Conservation (phyloP, 2,113 vertebrate genomes). For the Prochilodus magdalenae region DNA sequence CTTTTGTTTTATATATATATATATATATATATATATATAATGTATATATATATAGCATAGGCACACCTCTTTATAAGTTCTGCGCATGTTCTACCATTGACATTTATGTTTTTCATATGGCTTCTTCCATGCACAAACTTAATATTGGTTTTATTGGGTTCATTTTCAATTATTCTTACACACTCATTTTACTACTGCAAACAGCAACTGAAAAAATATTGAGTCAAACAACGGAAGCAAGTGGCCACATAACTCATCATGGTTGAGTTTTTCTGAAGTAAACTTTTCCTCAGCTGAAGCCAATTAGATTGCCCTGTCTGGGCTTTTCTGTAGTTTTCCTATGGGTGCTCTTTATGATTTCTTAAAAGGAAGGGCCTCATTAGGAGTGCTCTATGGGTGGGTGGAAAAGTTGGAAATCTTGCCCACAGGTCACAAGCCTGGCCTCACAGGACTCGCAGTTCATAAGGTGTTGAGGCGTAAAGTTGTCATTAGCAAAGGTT, state of each 20-base stretch:
- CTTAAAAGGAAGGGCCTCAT: constrained; percentile 33
- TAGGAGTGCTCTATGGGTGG: constrained; percentile 24
- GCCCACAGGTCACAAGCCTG: constrained; percentile 25
- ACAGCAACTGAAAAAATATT: neutral
- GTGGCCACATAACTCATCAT: neutral
- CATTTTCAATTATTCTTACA: neutral
- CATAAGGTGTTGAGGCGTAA: neutral
- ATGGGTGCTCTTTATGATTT: constrained; percentile 33
- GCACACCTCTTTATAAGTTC: too few species aligned
- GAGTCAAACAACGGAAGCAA: too few species aligned
- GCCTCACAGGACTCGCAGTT: constrained; percentile 14
- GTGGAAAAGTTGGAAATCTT: constrained; percentile 19
- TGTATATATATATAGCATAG: too few species aligned
- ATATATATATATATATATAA: too few species aligned
- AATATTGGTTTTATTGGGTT: too few species aligned
- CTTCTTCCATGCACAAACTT: too few species aligned
- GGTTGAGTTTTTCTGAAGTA: constrained; percentile 1
- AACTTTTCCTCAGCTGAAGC: constrained; percentile 29
- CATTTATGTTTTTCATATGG: too few species aligned
- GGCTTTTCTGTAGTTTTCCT: constrained; percentile 31
- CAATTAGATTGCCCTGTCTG: constrained; percentile 29
- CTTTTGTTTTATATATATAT: too few species aligned
- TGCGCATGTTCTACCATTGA: too few species aligned
- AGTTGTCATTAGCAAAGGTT: constrained; percentile 4
- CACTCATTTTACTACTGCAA: neutral